A percentile compares a stretch with the other conserved stretches of the same genome.
These are phyloP conservation scores for Delphinapterus leucas DNA, from an alignment of 2,113 vertebrate species.

Conservation along the genomic window DNA sequence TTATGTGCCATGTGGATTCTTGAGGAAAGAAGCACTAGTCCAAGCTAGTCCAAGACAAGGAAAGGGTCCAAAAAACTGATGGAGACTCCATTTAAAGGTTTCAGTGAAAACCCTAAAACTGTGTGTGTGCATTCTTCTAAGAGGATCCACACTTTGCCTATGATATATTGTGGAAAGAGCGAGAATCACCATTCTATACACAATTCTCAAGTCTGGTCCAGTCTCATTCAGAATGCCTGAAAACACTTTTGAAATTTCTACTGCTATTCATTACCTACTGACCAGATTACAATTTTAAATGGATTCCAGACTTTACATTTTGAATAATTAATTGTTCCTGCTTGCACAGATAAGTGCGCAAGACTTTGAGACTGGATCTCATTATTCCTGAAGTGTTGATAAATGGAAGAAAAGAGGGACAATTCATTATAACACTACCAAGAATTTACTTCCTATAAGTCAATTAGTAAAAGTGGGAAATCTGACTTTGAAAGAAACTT, in stretches of 20 bases:
- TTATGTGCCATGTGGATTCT: neutral
- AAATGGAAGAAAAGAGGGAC: neutral
- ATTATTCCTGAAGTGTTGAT: neutral
- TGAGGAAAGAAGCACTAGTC: neutral
- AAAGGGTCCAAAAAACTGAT: neutral
- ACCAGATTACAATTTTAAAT: neutral
- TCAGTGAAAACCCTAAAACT: neutral
- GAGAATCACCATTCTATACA: neutral
- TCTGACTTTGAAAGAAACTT: neutral
- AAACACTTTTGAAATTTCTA: neutral
- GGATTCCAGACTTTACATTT: neutral
- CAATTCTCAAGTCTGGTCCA: neutral
- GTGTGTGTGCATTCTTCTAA: neutral
- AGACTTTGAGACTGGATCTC: neutral
- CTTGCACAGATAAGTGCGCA: neutral
- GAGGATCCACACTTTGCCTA: neutral
- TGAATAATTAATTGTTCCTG: neutral
- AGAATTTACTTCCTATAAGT: neutral
- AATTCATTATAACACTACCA: neutral
- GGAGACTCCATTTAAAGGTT: neutral
- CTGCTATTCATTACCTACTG: neutral
- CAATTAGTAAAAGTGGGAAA: neutral
- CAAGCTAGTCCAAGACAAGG: neutral
- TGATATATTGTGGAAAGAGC: neutral
- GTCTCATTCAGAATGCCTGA: neutral